Base-by-base conservation (phyloP, 2,113 vertebrate species). In the Aspiorhynchus laticeps region DNA sequence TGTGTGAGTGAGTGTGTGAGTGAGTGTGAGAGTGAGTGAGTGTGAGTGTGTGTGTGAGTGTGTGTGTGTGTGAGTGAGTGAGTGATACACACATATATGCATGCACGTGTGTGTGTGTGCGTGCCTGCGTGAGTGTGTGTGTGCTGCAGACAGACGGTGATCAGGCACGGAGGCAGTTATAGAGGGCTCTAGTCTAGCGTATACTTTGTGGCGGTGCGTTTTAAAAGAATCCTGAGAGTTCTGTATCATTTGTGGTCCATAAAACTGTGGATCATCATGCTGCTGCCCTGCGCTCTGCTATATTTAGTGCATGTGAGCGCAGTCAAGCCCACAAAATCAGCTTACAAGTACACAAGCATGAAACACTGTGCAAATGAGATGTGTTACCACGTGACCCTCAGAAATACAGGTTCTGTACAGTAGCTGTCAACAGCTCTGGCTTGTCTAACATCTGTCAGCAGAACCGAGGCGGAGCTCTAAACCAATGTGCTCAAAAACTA, bases 231-330 rank as follows among this genome's bases (percentile, higher is more conserved):
- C 90, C 91, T 82, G 90, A 94, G 90, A 89, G 93, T 88, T 93
- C 92, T 92, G 93, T 95, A 92, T 94, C 93, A 95, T 95, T 95
- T 94, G 89, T 93, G 94, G 93, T 91, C 88, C 90, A 90, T 92
- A 90, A 93, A 94, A 94, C 91, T 93, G 93, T 93, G 94, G 93
- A 95, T 93, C 93, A 94, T 92, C 93, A 92, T 90, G 88, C 85
- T 93, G 90, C 91, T 88, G 89, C 89, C 89, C 91, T 88, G 87
- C 89, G 83, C 89, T 67, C 80, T 89, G 92, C 94, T 95, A 94
- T 92, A 94, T 94, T 90, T 93, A 90, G 90, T 91, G 63, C 85
- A 91, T 90, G 91, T 91, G 89, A 88, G 91, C 90, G 88, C 88
- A 83, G 90, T 81, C 85, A 73, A 89, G 19, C 90, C 87, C 90